Conservation (phyloP, 2,888 invertebrate genomes). For the Xestoiulus laeticollis region DNA sequence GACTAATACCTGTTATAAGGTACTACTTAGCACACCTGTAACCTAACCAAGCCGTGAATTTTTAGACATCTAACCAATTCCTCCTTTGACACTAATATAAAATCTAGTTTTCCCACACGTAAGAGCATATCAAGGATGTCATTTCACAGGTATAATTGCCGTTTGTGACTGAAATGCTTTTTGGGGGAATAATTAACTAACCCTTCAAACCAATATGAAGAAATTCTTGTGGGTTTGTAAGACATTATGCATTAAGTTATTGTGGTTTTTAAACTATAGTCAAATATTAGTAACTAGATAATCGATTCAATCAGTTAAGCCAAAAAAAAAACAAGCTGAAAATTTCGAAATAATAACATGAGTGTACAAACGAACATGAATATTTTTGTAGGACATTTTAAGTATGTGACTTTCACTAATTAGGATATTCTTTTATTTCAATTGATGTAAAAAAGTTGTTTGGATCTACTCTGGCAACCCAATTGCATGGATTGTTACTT, state of each 20-base stretch:
- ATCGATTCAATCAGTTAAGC: neutral
- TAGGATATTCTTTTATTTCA: neutral
- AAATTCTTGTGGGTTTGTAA: neutral
- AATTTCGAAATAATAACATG: neutral
- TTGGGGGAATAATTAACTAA: neutral
- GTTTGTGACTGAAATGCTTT: neutral
- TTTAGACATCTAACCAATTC: neutral
- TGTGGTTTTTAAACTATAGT: neutral
- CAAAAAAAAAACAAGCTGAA: neutral
- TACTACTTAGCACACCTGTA: neutral
- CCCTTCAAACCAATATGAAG: neutral
- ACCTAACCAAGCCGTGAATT: neutral
- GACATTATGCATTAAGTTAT: no score
- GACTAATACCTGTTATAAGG: neutral
- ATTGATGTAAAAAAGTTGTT: neutral
- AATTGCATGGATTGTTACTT: neutral
- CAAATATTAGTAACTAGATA: neutral
- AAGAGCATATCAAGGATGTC: conserved; percentile 12
- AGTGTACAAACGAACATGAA: neutral
- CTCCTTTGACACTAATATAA: neutral
- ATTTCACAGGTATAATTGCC: neutral
- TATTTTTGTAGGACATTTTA: neutral
- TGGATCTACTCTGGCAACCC: neutral
- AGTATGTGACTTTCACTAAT: neutral
- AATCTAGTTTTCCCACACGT: neutral